phyloP scores from a whole-genome alignment of 1,140 invertebrate species.

The Heliconius nattereri region DNA sequence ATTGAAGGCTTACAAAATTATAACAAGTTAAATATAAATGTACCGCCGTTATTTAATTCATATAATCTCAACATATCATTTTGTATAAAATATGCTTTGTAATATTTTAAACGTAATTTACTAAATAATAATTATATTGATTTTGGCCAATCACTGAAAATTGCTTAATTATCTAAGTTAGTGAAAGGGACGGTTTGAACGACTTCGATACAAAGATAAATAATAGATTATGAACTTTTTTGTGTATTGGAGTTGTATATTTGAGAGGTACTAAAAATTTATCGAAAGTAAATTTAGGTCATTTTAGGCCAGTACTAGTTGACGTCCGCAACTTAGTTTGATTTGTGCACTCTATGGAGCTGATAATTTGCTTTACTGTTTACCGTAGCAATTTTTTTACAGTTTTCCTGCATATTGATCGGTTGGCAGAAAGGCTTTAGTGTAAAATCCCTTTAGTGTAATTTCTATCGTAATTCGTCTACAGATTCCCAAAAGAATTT shows the following conservation, averaged over 20 bases:
- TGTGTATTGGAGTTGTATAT: neutral
- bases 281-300: neutral
- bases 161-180: neutral
- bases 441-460: no score
- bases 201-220: constrained; percentile 23
- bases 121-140: neutral
- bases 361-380: no score
- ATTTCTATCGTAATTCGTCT: no score
- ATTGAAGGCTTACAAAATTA: neutral
- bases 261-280: neutral
- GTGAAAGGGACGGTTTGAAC: constrained; percentile 18
- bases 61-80: no score
- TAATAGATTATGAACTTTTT: constrained; percentile 23
- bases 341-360: neutral
- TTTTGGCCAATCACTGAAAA: neutral
- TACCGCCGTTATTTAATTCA: no score
- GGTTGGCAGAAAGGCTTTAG: no score
- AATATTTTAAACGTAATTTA: neutral
- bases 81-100: no score
- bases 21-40: no score
- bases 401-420: no score
- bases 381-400: no score
- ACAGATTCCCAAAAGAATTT: no score
- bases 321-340: neutral
- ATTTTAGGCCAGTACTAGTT: neutral